Conservation (phyloP, 2,113 vertebrate genomes). For the Prunella fulvescens region DNA sequence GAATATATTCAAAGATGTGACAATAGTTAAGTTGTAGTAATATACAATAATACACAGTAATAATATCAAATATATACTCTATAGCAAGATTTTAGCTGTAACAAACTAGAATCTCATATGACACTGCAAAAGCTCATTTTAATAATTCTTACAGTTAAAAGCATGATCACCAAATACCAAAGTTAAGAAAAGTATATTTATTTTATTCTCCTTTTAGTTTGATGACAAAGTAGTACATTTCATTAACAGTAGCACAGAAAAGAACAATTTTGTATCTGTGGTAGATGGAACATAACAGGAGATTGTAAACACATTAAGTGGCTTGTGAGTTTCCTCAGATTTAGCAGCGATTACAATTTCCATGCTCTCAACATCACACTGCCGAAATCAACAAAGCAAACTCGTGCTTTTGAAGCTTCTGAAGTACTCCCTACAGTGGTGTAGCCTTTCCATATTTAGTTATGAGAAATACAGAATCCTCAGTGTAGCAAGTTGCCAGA, state of each 20-base stretch:
- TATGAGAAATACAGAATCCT: background rate
- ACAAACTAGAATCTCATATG: background rate
- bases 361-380: background rate
- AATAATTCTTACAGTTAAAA: background rate
- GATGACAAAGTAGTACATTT: background rate
- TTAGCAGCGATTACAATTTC: background rate
- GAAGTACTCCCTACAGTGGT: background rate
- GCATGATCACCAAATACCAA: background rate
- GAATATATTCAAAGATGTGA: background rate
- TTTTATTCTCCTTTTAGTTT: conserved; percentile 4
- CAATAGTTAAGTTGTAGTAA: background rate
- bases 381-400: background rate
- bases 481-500: background rate
- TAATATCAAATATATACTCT: background rate
- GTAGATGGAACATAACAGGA: background rate
- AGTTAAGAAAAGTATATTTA: conserved; percentile 41
- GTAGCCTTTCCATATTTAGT: background rate
- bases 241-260: background rate
- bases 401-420: background rate
- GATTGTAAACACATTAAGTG: background rate
- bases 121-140: background rate
- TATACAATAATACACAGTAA: background rate
- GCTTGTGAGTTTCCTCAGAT: background rate
- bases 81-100: background rate
- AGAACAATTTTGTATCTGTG: background rate